Conservation (phyloP, 1,140 invertebrate species). For the Drosophila mayri region DNA sequence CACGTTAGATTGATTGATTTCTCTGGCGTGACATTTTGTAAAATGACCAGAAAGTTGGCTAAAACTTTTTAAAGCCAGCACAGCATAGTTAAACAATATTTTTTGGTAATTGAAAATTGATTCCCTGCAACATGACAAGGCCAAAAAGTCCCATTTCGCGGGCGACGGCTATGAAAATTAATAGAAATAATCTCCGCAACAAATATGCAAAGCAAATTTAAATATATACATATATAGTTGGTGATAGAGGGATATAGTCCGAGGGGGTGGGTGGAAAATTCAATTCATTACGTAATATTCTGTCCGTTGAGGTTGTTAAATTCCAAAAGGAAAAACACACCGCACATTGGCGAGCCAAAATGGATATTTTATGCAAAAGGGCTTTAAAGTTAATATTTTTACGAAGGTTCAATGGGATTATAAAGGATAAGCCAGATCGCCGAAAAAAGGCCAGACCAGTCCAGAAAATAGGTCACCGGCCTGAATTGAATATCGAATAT, state of each 20-base stretch:
- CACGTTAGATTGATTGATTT: conserved; percentile 68
- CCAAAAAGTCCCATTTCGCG: conserved; percentile 20
- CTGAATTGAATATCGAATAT: not conserved
- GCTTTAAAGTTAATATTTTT: conserved; percentile 59
- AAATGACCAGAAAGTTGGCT: conserved; percentile 48
- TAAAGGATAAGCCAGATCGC: conserved; percentile 30
- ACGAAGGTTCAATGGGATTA: conserved; percentile 50
- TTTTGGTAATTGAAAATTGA: conserved; percentile 75
- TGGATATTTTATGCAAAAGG: conserved; percentile 58
- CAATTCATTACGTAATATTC: conserved; percentile 53
- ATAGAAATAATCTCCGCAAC: conserved; percentile 57
- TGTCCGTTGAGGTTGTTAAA: conserved; percentile 37
- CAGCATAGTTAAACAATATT: conserved; percentile 56
- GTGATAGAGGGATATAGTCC: not conserved
- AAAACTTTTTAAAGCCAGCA: conserved; percentile 63
- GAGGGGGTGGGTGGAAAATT: conserved; percentile 19
- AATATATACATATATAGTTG: conserved; percentile 18
- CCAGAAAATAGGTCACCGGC: conserved; percentile 31
- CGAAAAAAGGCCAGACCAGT: not conserved
- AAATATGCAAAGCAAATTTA: conserved; percentile 53
- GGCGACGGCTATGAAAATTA: conserved; percentile 54
- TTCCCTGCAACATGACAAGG: conserved; percentile 50
- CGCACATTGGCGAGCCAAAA: conserved; percentile 19
- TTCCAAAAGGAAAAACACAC: conserved; percentile 23
- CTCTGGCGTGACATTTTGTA: conserved; percentile 64